Conservation (phyloP, 2,797 vertebrate species). For the Sebastes baramenuke region DNA sequence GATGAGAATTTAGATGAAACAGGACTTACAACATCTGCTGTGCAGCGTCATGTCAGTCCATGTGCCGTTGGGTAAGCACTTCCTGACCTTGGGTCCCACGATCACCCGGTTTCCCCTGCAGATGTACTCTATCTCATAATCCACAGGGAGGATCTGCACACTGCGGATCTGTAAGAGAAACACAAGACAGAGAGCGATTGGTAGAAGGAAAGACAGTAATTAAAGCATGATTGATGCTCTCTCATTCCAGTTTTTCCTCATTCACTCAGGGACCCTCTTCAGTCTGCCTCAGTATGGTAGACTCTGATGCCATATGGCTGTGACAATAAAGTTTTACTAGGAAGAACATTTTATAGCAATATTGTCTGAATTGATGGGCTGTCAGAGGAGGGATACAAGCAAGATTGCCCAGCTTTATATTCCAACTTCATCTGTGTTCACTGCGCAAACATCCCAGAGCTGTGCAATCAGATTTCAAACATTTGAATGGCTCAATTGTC, state of each 20-base stretch:
- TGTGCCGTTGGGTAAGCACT: slow-evolving; percentile 90
- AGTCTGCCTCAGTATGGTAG: not conserved
- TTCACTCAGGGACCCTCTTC: slow-evolving; percentile 17
- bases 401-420: not conserved
- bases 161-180: slow-evolving; percentile 85
- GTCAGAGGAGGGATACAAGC: slow-evolving; percentile 6
- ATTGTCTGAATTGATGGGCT: slow-evolving; percentile 29
- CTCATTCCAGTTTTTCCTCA: slow-evolving; percentile 4
- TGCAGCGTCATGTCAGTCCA: slow-evolving; percentile 91
- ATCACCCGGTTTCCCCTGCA: slow-evolving; percentile 91
- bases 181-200: not conserved
- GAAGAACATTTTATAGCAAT: slow-evolving; percentile 17
- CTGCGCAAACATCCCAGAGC: not conserved
- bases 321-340: slow-evolving; percentile 14
- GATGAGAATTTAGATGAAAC: not conserved
- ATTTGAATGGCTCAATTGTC: not conserved
- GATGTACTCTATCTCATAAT: slow-evolving; percentile 97
- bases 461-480: not conserved
- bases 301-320: slow-evolving; percentile 32
- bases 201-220: slow-evolving; percentile 11
- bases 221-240: slow-evolving; percentile 44
- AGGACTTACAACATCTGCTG: slow-evolving; percentile 91
- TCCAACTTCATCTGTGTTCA: not conserved
- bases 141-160: slow-evolving; percentile 90
- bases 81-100: slow-evolving; percentile 92